phyloP scores from a whole-genome alignment of 2,113 vertebrate species.

The Syrmaticus mikado region DNA sequence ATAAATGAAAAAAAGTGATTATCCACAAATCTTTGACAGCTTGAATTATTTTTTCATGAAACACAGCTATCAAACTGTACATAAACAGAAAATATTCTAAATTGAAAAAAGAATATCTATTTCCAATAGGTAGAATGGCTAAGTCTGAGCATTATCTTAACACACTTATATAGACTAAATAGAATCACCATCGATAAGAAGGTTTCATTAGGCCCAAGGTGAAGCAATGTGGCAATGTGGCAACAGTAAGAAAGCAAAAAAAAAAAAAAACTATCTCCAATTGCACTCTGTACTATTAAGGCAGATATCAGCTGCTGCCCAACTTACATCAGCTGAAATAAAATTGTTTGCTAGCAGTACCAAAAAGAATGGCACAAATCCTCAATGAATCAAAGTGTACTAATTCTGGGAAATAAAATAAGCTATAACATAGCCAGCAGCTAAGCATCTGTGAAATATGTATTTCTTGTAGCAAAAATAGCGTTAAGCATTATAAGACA shows the following conservation, averaged over 20 bases:
- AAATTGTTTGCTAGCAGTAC: not conserved
- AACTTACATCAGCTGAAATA: not conserved
- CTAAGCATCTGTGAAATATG: not conserved
- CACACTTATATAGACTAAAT: not conserved
- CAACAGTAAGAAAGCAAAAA: not conserved
- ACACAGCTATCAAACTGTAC: not conserved
- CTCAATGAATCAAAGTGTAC: not conserved
- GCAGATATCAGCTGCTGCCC: not conserved
- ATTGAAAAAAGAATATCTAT: not conserved
- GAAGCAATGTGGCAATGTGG: not conserved
- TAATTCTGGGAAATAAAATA: not conserved
- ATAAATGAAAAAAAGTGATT: not conserved
- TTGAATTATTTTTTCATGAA: conserved; percentile 23
- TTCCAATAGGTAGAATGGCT: not conserved
- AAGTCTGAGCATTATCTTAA: not conserved
- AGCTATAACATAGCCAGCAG: not conserved
- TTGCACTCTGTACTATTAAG: not conserved
- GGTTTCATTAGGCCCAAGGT: not conserved
- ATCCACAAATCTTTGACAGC: not conserved
- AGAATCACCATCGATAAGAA: not conserved
- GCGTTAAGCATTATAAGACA: not conserved
- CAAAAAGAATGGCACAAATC: not conserved
- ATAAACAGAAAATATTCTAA: conserved; percentile 7
- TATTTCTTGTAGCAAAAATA: not conserved
- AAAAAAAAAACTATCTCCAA: not conserved